Evolutionary conservation across 2,888 invertebrate genomes (phyloP).

Genomic region (Apamea sordens): DNA sequence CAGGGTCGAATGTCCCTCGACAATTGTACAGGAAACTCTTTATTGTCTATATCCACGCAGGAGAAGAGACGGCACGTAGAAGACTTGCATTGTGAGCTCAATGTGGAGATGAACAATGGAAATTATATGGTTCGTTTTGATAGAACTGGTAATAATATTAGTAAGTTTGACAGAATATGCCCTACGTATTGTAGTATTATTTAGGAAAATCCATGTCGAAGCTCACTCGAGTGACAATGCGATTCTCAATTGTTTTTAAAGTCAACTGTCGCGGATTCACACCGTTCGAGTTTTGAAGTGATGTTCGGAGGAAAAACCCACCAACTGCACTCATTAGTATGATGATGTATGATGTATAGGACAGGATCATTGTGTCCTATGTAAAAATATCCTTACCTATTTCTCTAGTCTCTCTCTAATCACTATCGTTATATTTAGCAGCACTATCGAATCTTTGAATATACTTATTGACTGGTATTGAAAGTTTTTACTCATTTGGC

Average conservation of each 20-base stretch:
- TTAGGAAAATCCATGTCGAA: neutral
- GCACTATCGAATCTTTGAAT: neutral
- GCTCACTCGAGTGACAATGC: neutral
- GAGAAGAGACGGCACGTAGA: slow-evolving; percentile 80
- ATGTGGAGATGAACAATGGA: slow-evolving; percentile 57
- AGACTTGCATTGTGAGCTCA: slow-evolving; percentile 62
- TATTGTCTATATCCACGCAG: slow-evolving; percentile 82
- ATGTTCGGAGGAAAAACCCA: neutral
- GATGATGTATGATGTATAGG: neutral
- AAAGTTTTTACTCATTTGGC: slow-evolving; percentile 42
- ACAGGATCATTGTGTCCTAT: neutral
- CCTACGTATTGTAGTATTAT: neutral
- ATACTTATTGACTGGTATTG: neutral
- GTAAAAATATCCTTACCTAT: neutral
- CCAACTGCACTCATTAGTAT: neutral
- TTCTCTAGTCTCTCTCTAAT: neutral
- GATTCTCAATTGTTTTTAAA: neutral
- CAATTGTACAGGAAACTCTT: slow-evolving; percentile 88
- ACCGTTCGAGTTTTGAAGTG: neutral
- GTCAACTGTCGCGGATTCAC: neutral
- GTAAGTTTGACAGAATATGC: neutral
- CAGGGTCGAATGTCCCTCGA: slow-evolving; percentile 76
- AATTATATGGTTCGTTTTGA: slow-evolving; percentile 58
- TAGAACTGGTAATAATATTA: slow-evolving; percentile 9
- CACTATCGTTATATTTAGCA: neutral